Percentiles rank a stretch among this genome's conserved stretches.
Conservation (phyloP, 2,113 vertebrate genomes). For the Hiodon tergisus region DNA sequence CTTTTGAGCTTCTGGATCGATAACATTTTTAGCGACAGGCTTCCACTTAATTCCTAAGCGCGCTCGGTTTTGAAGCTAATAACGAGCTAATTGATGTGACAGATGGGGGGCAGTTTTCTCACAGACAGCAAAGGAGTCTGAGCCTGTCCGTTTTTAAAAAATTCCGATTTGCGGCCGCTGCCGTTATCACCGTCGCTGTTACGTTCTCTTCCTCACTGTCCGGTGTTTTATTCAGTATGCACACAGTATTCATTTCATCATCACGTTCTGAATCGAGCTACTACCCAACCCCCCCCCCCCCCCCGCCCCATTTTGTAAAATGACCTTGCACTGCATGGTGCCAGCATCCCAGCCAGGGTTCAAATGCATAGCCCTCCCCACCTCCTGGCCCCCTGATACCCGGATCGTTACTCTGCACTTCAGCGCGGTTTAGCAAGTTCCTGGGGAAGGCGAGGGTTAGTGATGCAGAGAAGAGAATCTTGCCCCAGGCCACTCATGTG, state of each 20-base stretch:
- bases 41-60: slow-evolving; percentile 34
- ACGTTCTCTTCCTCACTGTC: no score
- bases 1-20: slow-evolving; percentile 40
- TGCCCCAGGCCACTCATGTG: not conserved
- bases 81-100: slow-evolving; percentile 36
- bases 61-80: slow-evolving; percentile 32
- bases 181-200: no score
- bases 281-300: not conserved
- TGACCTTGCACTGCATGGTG: no score
- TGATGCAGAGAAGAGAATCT: not conserved
- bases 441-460: not conserved
- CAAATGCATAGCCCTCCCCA: no score
- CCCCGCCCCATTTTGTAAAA: not conserved
- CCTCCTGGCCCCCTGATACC: no score
- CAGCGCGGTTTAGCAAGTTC: not conserved
- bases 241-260: no score
- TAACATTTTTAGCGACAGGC: slow-evolving; percentile 42
- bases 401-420: no score
- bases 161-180: no score
- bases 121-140: not conserved
- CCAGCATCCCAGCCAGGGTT: no score
- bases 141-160: not conserved
- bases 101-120: slow-evolving; percentile 32
- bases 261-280: not conserved
- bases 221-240: no score